Evolutionary conservation across 2,113 vertebrate species (phyloP).

Genomic region (Phalacrocorax carbo): DNA sequence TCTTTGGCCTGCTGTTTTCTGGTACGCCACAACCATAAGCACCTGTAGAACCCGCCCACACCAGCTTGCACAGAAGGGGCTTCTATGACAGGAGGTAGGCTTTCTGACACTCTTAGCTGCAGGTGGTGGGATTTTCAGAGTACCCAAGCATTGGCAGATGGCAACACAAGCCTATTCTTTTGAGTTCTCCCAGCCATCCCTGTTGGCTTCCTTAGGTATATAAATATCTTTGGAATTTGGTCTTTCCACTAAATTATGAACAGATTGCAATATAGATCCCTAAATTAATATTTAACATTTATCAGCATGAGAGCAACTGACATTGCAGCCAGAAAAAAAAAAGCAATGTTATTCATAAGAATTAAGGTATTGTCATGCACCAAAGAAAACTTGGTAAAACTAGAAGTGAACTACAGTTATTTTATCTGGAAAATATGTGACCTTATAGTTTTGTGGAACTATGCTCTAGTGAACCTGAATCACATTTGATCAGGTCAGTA

Average conservation of each 20-base stretch:
- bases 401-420: not conserved
- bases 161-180: not conserved
- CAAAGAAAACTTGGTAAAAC: not conserved
- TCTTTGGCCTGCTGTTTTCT: not conserved
- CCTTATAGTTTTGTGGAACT: slow-evolving; percentile 6
- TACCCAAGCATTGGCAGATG: not conserved
- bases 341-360: not conserved
- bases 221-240: not conserved
- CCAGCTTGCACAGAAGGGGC: not conserved
- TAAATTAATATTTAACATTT: slow-evolving; percentile 38
- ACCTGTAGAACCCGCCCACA: not conserved
- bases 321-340: not conserved
- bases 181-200: not conserved
- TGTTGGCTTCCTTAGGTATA: not conserved
- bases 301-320: not conserved
- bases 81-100: not conserved
- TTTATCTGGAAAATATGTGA: slow-evolving; percentile 36
- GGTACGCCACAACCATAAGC: not conserved
- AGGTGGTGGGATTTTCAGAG: not conserved
- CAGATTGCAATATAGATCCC: not conserved
- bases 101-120: not conserved
- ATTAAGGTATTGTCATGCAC: not conserved
- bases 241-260: not conserved
- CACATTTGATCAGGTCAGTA: not conserved
- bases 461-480: slow-evolving; percentile 39